Base-by-base conservation (phyloP, 2,888 invertebrate genomes). In the Lithophane ornitopus region DNA sequence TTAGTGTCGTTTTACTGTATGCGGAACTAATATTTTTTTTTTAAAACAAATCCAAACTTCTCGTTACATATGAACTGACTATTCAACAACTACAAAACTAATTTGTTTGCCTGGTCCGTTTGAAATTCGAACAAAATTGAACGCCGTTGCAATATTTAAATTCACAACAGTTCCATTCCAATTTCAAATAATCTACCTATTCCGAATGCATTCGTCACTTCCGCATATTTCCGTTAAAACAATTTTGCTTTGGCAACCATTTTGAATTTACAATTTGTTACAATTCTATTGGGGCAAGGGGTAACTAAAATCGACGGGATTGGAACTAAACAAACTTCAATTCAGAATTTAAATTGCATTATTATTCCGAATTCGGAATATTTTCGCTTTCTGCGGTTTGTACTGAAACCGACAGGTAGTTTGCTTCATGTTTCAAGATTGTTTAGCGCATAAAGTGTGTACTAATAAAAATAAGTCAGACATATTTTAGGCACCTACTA, bases 151-250 rank as follows among this genome's bases (percentile, higher is more conserved):
- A 28, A 65, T 72, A 77, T 78, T 78, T 52, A 52, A 78, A 80
- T 73, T 73, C 65, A 80, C 56, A 59, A 65, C 74, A 46, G 61
- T 66, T 61, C 28, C 59, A 66, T 78, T 78, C 74, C 74, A 74
- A 73, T 80, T 80, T 77, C 63, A 56, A 77, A 77, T 80, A 80
- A 72, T 80, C 73, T 63, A 63, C 26, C 16, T 16, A 22, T 66
- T 46, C 66, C 28, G n/a, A 74, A 81, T 66, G n/a, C 54, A 54
- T 39, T 41, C 75, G 46, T 80, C 52, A 54, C 46, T 61, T 73
- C 16, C 46, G 59, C n/a, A 46, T 41, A 65, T 78, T 61, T 59
- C 28, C 46, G 56, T 58, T 65, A 12, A 49, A 59, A 56, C 39
- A 46, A 63, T 80, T 79, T 56, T 34, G 9, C 14, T 58, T 56